Conservation (phyloP, 2,888 invertebrate species). For the Stenchaetothrips biformis region DNA sequence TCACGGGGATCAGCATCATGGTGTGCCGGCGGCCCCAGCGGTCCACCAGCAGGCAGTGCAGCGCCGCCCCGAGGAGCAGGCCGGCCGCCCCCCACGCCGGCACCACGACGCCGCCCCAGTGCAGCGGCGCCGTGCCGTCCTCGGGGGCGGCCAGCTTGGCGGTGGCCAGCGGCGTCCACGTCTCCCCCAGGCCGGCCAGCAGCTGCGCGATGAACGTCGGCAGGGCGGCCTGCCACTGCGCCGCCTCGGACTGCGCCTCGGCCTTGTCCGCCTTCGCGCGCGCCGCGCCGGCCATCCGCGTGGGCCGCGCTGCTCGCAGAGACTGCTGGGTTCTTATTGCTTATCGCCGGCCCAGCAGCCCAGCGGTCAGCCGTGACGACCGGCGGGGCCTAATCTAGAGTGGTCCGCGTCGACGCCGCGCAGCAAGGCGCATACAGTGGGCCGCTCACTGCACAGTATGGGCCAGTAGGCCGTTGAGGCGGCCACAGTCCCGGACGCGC, state of each 20-base stretch:
- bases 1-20: neutral
- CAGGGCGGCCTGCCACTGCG: neutral
- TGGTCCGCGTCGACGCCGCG: no score
- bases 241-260: neutral
- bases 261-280: neutral
- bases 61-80: neutral
- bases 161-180: neutral
- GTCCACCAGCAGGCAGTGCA: slow-evolving; percentile 3
- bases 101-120: neutral
- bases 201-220: slow-evolving; percentile 14
- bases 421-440: no score
- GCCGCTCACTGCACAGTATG: no score
- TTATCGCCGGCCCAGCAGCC: no score
- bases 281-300: neutral
- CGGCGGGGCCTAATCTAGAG: no score
- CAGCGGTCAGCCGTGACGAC: no score
- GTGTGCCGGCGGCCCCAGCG: slow-evolving; percentile 6
- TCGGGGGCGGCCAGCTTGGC: neutral
- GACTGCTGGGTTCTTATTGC: no score
- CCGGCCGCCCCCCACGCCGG: neutral
- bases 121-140: neutral
- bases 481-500: no score
- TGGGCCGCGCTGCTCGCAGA: no score
- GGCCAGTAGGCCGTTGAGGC: no score
- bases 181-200: slow-evolving; percentile 5